These are phyloP conservation scores for Drosophila takahashii DNA, from an alignment of 1,140 invertebrate genomes.

Conservation along the genomic window DNA sequence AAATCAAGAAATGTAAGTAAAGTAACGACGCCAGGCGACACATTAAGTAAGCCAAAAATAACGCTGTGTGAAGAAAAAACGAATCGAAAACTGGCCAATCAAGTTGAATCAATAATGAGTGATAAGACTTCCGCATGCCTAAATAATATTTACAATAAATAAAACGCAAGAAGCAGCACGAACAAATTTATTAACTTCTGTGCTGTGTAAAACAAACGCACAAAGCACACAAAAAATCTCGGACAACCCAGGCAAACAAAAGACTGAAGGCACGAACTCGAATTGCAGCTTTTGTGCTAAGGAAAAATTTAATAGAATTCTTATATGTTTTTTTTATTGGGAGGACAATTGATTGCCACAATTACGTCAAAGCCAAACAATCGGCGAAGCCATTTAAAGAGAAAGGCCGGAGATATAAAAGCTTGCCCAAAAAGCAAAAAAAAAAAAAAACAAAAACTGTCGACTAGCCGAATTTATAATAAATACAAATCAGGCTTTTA, in stretches of 20 bases:
- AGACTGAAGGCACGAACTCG: conserved; percentile 65
- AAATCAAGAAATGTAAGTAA: conserved; percentile 67
- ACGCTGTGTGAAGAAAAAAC: conserved; percentile 10
- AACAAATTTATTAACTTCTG: conserved; percentile 51
- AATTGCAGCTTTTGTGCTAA: conserved; percentile 42
- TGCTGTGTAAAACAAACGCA: conserved; percentile 43
- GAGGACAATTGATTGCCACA: conserved; percentile 73
- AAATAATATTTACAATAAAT: conserved; percentile 74
- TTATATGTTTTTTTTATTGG: conserved; percentile 24
- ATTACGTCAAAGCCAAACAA: conserved; percentile 61
- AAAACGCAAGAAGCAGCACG: conserved; percentile 34
- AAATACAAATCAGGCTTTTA: conserved; percentile 65
- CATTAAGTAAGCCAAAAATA: conserved; percentile 30
- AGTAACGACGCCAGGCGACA: conserved; percentile 14
- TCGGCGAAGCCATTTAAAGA: conserved; percentile 49
- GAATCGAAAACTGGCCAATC: conserved; percentile 60
- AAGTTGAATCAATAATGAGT: conserved; percentile 58
- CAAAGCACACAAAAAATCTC: conserved; percentile 14
- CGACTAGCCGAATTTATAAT: conserved; percentile 64
- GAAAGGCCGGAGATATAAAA: conserved; percentile 60
- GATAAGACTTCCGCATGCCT: conserved; percentile 82
- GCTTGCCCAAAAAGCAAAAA: conserved; percentile 35
- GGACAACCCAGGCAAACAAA: conserved; percentile 53
- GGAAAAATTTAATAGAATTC: conserved; percentile 19
- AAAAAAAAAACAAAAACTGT: conserved; percentile 44